Percentiles rank a stretch among this genome's conserved stretches.
These are phyloP conservation scores for Drosophila neocordata DNA, from an alignment of 1,140 invertebrate species.

Conservation along the genomic window DNA sequence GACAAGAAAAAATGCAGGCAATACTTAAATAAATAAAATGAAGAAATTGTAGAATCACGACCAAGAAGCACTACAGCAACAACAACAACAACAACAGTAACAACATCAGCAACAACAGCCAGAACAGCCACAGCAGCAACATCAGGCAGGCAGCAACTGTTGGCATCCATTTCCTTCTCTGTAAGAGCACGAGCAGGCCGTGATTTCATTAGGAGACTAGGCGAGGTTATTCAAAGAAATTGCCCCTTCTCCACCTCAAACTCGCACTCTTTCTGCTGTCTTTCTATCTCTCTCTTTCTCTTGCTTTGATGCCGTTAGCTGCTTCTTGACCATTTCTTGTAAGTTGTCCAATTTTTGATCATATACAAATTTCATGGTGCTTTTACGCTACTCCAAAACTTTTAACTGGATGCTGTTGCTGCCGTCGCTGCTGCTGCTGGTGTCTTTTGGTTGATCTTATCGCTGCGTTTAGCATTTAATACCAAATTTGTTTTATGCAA, in stretches of 20 bases:
- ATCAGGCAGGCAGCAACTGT: slow-evolving; percentile 16
- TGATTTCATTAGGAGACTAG: slow-evolving; percentile 59
- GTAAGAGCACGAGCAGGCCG: slow-evolving; percentile 23
- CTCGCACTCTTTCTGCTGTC: slow-evolving; percentile 53
- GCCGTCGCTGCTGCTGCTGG: slow-evolving; percentile 12
- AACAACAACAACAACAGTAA: slow-evolving; percentile 23
- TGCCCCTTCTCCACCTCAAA: slow-evolving; percentile 51
- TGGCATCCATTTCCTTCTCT: slow-evolving; percentile 18
- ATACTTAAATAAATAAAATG: slow-evolving; percentile 81
- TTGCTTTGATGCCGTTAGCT: slow-evolving; percentile 34
- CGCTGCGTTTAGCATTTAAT: slow-evolving; percentile 73
- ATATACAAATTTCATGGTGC: slow-evolving; percentile 22
- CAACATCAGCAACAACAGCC: slow-evolving; percentile 9
- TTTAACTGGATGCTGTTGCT: slow-evolving; percentile 40
- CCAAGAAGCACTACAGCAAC: slow-evolving; percentile 37
- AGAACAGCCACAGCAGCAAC: slow-evolving; percentile 14
- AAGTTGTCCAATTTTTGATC: slow-evolving; percentile 57
- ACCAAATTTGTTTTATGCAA: slow-evolving; percentile 82
- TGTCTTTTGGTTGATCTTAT: slow-evolving; percentile 67
- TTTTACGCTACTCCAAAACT: slow-evolving; percentile 29
- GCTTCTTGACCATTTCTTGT: slow-evolving; percentile 68
- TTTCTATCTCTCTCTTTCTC: slow-evolving; percentile 31
- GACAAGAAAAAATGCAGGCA: slow-evolving; percentile 71
- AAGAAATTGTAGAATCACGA: slow-evolving; percentile 80
- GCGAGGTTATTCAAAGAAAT: slow-evolving; percentile 61